Conservation (phyloP, 2,797 vertebrate species). For the Lutjanus campechanus region DNA sequence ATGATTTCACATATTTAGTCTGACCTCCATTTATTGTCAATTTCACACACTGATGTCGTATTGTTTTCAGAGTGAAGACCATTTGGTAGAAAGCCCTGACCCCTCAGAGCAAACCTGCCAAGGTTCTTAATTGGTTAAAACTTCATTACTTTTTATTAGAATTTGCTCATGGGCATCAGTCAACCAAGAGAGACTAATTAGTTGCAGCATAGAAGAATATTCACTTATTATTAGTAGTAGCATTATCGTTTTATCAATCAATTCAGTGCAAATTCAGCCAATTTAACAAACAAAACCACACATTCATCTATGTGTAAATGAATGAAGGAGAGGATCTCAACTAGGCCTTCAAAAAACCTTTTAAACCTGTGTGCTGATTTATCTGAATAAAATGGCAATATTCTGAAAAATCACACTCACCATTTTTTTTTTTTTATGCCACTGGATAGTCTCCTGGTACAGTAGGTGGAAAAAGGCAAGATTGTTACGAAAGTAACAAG, state of each 20-base stretch:
- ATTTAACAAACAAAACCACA: constrained; percentile 5
- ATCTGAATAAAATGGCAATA: not conserved
- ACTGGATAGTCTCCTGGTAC: not conserved
- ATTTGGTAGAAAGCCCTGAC: not conserved
- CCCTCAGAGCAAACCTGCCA: constrained; percentile 1
- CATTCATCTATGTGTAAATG: constrained; percentile 1
- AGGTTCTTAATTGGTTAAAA: not conserved
- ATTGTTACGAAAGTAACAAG: not conserved
- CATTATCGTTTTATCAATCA: not conserved
- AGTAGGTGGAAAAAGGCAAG: not conserved
- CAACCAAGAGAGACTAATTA: not conserved
- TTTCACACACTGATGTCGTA: constrained; percentile 14
- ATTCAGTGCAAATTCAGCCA: not conserved
- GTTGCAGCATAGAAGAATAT: not conserved
- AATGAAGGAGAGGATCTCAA: not conserved
- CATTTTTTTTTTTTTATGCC: not conserved
- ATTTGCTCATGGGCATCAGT: not conserved
- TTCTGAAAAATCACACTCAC: not conserved
- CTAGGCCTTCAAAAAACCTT: not conserved
- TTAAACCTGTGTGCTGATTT: not conserved
- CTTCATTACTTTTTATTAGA: not conserved
- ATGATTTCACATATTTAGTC: constrained; percentile 4
- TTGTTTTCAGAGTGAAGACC: not conserved
- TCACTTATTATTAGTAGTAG: not conserved
- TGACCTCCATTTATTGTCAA: constrained; percentile 19